These are phyloP conservation scores for Drosophila yooni DNA, from an alignment of 2,888 invertebrate species.

Conservation along the genomic window DNA sequence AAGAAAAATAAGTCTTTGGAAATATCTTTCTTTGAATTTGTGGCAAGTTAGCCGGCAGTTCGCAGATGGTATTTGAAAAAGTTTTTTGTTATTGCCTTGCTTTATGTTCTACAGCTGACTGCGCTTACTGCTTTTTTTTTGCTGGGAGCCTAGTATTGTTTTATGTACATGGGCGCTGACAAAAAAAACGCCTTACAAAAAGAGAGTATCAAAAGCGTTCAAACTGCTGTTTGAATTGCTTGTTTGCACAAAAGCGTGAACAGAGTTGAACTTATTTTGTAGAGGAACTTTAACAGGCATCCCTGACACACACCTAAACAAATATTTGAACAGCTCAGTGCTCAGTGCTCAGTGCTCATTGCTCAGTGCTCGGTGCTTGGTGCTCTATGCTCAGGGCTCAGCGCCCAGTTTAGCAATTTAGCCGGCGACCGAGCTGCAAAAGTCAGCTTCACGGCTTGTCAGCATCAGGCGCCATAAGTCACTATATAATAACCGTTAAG, in stretches of 20 bases:
- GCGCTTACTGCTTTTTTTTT: slow-evolving; percentile 59
- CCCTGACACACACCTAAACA: slow-evolving; percentile 69
- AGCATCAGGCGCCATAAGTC: slow-evolving; percentile 51
- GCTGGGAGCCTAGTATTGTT: slow-evolving; percentile 44
- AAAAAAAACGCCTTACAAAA: slow-evolving; percentile 22
- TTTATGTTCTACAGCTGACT: slow-evolving; percentile 57
- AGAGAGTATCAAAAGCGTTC: slow-evolving; percentile 61
- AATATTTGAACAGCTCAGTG: slow-evolving; percentile 72
- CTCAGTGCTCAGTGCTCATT: slow-evolving; percentile 10
- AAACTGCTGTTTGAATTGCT: slow-evolving; percentile 67
- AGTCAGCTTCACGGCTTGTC: slow-evolving; percentile 28
- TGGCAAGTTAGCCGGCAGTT: slow-evolving; percentile 53
- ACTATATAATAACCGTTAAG: slow-evolving; percentile 52
- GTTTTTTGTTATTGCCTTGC: slow-evolving; percentile 24
- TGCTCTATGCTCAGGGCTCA: slow-evolving; percentile 1
- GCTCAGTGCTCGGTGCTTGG: slow-evolving; percentile 2
- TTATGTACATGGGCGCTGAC: not conserved
- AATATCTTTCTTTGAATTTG: slow-evolving; percentile 66
- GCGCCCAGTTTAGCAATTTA: slow-evolving; percentile 6
- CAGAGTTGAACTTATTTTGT: slow-evolving; percentile 57
- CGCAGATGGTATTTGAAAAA: slow-evolving; percentile 22
- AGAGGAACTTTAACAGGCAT: slow-evolving; percentile 67
- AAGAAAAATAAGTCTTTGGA: slow-evolving; percentile 29
- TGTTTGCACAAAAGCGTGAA: slow-evolving; percentile 66
- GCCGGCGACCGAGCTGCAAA: slow-evolving; percentile 23